These are phyloP conservation scores for Eulemur albifrons DNA, from an alignment of 2,797 vertebrate genomes.

Conservation along the genomic window DNA sequence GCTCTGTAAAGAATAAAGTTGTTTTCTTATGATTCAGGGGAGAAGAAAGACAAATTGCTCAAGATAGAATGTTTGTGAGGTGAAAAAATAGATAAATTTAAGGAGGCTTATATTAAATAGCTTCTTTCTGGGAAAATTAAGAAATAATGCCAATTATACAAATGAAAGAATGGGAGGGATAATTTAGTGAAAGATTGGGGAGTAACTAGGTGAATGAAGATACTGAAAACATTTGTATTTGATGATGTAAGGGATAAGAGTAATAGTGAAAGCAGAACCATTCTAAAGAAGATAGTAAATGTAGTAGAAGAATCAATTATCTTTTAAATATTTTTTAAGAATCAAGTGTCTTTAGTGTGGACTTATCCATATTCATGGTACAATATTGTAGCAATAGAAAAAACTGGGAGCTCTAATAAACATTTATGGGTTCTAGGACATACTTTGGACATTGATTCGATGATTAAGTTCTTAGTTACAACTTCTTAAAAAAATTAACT, in stretches of 20 bases:
- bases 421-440: not conserved
- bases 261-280: not conserved
- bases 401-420: not conserved
- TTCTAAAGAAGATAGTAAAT: not conserved
- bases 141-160: not conserved
- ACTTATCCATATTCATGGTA: not conserved
- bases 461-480: not conserved
- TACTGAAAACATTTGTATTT: not conserved
- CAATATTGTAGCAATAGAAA: not conserved
- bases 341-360: not conserved
- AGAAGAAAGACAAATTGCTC: not conserved
- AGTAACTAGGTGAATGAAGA: not conserved
- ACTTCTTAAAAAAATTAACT: not conserved
- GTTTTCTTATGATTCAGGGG: not conserved
- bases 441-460: not conserved
- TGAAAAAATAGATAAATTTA: not conserved
- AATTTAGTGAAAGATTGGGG: not conserved
- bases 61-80: not conserved
- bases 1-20: not conserved
- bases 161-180: not conserved
- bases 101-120: not conserved
- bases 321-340: not conserved
- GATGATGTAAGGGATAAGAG: not conserved
- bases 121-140: not conserved
- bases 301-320: not conserved